Evolutionary conservation across 2,797 vertebrate species (phyloP), one percentile per base, ranked within the genome.

Genomic region (Pempheris klunzingeri): DNA sequence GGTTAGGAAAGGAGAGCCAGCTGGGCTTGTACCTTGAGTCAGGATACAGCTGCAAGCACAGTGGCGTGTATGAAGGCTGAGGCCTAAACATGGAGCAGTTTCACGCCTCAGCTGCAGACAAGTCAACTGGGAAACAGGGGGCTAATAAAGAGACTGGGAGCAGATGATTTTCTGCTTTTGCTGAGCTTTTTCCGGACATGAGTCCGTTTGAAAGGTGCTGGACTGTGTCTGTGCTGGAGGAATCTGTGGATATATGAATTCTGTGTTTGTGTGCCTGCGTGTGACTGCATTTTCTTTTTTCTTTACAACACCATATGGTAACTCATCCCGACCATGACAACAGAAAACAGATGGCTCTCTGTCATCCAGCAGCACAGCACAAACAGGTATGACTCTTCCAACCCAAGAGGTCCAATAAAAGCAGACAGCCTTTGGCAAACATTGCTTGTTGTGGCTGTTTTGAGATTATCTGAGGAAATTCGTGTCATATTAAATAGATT

Each of bases 61-160:
- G 81, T 60, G 78, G 82, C 20, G 24, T 84, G 76, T 65, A 57
- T 46, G 34, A 47, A 77, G 70, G 71, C 60, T 68, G 14, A 62
- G 59, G 49, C 57, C 79, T 73, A 54, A 85, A 89, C 62, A 86
- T 18, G 58, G 76, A 87, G 85, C 38, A 24, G 50, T 87, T 92
- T 91, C 74, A 85, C 44, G 63, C 74, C 87, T 90, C 85, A 83
- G 85, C 84, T 87, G 77, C 78, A 84, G 61, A 80, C 83, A 92
- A 84, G 62, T 65, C 14, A 83, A 50, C 78, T 82, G 89, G 82
- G 82, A 89, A 90, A 81, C 79, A 65, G 64, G 73, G 17, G 47
- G 73, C 78, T 58, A 85, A 83, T 79, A 82, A 75, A 87, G 74
- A 86, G 50, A 67, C 54, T 28, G 10, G 5, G 63, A 74, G 65